Evolutionary conservation across 2,113 vertebrate genomes (phyloP), one percentile per base, ranked within the genome.

Genomic region (Sakesphorus luctuosus): DNA sequence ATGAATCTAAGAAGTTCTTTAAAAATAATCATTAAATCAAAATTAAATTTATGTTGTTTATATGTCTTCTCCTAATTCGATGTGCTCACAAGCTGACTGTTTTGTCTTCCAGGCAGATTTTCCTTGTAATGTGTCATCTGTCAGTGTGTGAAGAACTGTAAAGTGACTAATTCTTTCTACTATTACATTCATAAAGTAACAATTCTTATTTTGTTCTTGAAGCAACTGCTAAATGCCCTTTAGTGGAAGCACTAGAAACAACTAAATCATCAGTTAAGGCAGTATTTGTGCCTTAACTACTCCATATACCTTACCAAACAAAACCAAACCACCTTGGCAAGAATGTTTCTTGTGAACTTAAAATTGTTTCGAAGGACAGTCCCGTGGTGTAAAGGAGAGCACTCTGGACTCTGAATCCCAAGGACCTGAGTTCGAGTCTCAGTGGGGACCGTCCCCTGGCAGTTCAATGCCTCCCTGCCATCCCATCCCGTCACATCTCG

Each of bases 81-180:
- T 73, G 38, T 77, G 75, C 66, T 92, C 74, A 73, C 67, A 72
- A 92, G 77, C 82, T 91, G 28, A 55, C 53, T 96, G 35, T 82
- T 81, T 89, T 92, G 79, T 83, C 89, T 96, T 95, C 73, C 76
- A 84, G 76, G 52, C 85, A 74, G 33, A 84, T 90, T 96, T 94
- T 92, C 55, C 79, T 71, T 52, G 46, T 92, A 77, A 67, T 71
- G 38, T 94, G 89, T 96, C 89, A 94, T 94, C 72, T 95, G 69
- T 95, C 89, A 81, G 46, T 89, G 49, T 77, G 36, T 85, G 74
- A 94, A 89, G 55, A 96, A 75, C 53, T 88, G 59, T 89, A 89
- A 96, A 95, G 85, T 93, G 72, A 94, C 85, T 95, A 89, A 94
- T 91, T 89, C 85, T 94, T 93, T 66, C 69, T 92, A 49, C 66